Evolutionary conservation across 2,797 vertebrate species (phyloP).

Genomic region (Molossus molossus): DNA sequence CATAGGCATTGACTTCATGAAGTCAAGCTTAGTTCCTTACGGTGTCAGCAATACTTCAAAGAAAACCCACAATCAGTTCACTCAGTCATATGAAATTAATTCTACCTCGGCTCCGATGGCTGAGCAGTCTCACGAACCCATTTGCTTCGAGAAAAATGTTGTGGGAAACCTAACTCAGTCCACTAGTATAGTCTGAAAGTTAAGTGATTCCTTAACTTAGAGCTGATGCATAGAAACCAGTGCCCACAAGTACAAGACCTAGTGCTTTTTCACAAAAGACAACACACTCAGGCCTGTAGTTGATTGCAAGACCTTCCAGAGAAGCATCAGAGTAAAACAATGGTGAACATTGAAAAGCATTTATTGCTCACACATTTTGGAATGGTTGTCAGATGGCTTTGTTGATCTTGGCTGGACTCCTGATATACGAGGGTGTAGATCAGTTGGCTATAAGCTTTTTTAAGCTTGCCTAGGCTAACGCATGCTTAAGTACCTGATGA

Average conservation of each 20-base stretch:
- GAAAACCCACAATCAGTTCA: neutral
- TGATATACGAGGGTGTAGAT: neutral
- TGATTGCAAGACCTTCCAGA: neutral
- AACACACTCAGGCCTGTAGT: neutral
- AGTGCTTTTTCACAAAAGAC: neutral
- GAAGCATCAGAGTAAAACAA: neutral
- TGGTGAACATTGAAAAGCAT: neutral
- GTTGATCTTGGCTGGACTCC: neutral
- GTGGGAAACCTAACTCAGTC: neutral
- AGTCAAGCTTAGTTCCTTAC: neutral
- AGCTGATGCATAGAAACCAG: neutral
- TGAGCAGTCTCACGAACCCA: neutral
- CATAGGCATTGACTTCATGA: neutral
- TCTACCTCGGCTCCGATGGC: neutral
- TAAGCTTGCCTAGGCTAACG: neutral
- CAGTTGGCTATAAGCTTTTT: neutral
- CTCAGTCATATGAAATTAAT: neutral
- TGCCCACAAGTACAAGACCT: neutral
- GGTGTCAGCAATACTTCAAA: neutral
- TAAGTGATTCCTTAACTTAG: neutral
- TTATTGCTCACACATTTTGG: neutral
- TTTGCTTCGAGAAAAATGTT: neutral
- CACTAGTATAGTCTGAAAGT: neutral
- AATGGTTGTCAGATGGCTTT: neutral
- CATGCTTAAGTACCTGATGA: neutral